A percentile compares a stretch with the other conserved stretches of the same genome.
These are phyloP conservation scores for Falcaria lacertinaria DNA, from an alignment of 2,888 invertebrate species.

Conservation along the genomic window DNA sequence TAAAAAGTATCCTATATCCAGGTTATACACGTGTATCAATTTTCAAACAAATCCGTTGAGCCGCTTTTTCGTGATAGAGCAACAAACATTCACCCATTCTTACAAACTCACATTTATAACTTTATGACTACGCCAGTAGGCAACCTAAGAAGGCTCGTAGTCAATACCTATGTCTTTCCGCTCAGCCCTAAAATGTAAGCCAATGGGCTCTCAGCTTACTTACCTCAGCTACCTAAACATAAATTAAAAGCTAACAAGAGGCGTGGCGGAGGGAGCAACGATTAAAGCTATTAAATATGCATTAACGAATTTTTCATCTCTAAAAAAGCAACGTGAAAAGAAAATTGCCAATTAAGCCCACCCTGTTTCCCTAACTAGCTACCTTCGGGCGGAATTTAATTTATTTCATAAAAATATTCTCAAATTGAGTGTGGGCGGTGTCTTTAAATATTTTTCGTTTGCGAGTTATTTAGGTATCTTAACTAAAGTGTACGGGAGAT, in stretches of 20 bases:
- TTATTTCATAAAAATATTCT: constrained; percentile 65
- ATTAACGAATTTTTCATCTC: constrained; percentile 78
- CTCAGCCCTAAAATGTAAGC: neutral
- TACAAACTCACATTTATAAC: too few relatives aligned
- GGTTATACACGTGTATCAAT: too few relatives aligned
- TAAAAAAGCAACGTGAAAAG: constrained; percentile 76
- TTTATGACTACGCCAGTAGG: too few relatives aligned
- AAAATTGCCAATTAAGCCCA: constrained; percentile 73
- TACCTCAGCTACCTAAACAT: constrained; percentile 11
- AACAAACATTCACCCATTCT: too few relatives aligned
- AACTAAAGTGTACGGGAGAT: too few relatives aligned
- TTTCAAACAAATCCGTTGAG: too few relatives aligned
- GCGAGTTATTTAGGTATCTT: too few relatives aligned
- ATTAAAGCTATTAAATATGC: constrained; percentile 78
- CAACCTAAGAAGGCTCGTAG: too few relatives aligned
- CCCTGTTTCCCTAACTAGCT: constrained; percentile 29
- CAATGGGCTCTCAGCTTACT: neutral
- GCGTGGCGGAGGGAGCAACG: constrained; percentile 55
- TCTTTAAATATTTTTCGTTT: too few relatives aligned
- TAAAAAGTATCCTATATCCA: too few relatives aligned
- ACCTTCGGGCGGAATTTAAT: constrained; percentile 62
- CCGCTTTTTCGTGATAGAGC: too few relatives aligned
- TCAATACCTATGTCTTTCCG: too few relatives aligned
- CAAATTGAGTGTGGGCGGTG: constrained; percentile 63
- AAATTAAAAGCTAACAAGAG: constrained; percentile 35